Evolutionary conservation across 2,113 vertebrate genomes (phyloP).

Genomic region (Rhynchomys soricoides): DNA sequence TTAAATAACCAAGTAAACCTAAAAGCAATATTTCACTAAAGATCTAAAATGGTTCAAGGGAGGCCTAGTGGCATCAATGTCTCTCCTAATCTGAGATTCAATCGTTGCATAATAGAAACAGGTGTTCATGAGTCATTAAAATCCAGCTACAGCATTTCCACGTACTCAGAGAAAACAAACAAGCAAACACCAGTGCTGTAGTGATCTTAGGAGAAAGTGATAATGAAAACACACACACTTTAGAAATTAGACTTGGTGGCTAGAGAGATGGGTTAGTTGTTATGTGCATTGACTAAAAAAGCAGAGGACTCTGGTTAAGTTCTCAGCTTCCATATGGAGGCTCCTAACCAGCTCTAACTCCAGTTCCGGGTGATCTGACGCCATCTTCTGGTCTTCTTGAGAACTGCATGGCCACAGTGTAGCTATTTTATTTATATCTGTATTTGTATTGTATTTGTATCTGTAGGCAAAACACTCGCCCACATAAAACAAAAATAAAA

Average conservation of each 20-base stretch:
- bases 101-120: not conserved
- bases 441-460: no score
- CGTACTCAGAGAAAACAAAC: not conserved
- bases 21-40: not conserved
- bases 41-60: not conserved
- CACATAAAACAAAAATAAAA: not conserved
- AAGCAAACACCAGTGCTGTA: no score
- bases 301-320: not conserved
- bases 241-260: not conserved
- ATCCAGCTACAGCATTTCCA: not conserved
- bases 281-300: not conserved
- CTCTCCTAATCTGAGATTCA: not conserved
- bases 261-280: not conserved
- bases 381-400: not conserved
- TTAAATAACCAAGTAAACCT: not conserved
- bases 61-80: not conserved
- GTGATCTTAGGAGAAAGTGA: slow-evolving; percentile 20
- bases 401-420: not conserved
- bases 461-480: not conserved
- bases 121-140: not conserved
- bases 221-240: not conserved
- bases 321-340: not conserved
- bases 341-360: not conserved
- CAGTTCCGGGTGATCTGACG: not conserved
- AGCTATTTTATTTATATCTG: no score